Base-by-base conservation (phyloP, 2,888 invertebrate species). In the Palloptera scutellata region DNA sequence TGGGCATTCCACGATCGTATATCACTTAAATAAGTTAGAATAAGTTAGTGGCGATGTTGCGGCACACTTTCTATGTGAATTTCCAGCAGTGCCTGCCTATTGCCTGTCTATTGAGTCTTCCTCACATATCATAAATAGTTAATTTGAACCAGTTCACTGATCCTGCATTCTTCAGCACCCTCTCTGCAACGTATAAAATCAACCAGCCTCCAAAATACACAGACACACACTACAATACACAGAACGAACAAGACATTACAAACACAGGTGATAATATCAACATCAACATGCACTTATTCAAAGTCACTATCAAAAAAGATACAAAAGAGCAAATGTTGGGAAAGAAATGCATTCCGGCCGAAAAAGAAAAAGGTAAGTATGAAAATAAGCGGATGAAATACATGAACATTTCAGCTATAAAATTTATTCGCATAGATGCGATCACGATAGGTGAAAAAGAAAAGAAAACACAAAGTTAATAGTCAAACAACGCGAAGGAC, bases 341-440 rank as follows among this genome's bases (percentile, higher is more conserved):
- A 45, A 45, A 12, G 45, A 41, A 45, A 55, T 45, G 55, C 45
- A 3, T 17, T 13, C 17, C 19, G 51, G 30, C 57, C 55, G 20
- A 15, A 60, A 66, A n/a, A 20, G 54, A 54, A 43, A 54, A 41
- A 61, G 42, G n/a, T 19, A 20, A 45, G 40, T 45, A 61, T 12
- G 48, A 15, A 19, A 43, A 52, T 20, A 51, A 52, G 43, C 3
- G 70, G 69, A 62, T 6, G 3, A n/a, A 17, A 9, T 40, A 60
- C 15, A 41, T 19, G 40, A 53, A 20, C 51, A 57, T 48, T 66
- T 66, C 59, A 17, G 68, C 74, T 76, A 78, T 76, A 75, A 77
- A 78, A 77, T 77, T 76, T 78, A 76, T 78, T 77, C 76, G 78
- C 78, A 78, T 76, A 62, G 70, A 70, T 72, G 30, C 40, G 2